These are phyloP conservation scores for Cromileptes altivelis DNA, from an alignment of 2,113 vertebrate genomes.

Conservation along the genomic window DNA sequence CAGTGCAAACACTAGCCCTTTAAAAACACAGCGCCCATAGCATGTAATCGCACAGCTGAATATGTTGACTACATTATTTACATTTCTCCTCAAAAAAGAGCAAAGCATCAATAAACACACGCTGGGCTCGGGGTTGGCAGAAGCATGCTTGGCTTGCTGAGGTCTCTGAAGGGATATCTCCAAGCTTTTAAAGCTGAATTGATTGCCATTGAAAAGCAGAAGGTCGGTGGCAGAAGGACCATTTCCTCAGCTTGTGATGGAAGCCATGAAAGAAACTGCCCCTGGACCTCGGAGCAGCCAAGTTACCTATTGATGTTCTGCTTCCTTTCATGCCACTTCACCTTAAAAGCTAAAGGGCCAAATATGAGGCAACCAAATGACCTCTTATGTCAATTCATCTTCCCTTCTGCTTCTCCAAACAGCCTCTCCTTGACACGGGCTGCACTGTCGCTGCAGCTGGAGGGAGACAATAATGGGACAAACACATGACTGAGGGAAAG, in stretches of 20 bases:
- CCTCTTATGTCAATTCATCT: conserved; percentile 80
- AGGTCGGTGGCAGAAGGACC: conserved; percentile 60
- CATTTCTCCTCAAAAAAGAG: conserved; percentile 1
- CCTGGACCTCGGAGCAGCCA: conserved; percentile 60
- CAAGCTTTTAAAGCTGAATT: conserved; percentile 75
- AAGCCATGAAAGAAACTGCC: conserved; percentile 69
- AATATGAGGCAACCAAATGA: conserved; percentile 79
- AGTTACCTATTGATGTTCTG: conserved; percentile 75
- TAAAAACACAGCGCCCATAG: background rate
- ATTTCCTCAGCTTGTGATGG: conserved; percentile 64
- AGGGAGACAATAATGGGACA: conserved; percentile 11
- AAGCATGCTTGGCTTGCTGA: conserved; percentile 54
- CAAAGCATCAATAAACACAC: conserved; percentile 35
- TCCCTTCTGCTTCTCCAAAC: conserved; percentile 51
- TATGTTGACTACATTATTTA: background rate
- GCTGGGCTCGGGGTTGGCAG: conserved; percentile 37
- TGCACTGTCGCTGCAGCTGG: conserved; percentile 43
- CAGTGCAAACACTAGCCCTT: background rate
- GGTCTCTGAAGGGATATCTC: conserved; percentile 59
- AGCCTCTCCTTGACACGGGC: conserved; percentile 48
- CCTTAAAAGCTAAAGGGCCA: conserved; percentile 76
- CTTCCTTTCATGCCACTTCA: conserved; percentile 77
- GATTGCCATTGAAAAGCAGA: conserved; percentile 82
- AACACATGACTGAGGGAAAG: conserved; percentile 19
- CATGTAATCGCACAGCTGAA: background rate